Conservation (phyloP, 2,888 invertebrate species). For the Andrena praecox region DNA sequence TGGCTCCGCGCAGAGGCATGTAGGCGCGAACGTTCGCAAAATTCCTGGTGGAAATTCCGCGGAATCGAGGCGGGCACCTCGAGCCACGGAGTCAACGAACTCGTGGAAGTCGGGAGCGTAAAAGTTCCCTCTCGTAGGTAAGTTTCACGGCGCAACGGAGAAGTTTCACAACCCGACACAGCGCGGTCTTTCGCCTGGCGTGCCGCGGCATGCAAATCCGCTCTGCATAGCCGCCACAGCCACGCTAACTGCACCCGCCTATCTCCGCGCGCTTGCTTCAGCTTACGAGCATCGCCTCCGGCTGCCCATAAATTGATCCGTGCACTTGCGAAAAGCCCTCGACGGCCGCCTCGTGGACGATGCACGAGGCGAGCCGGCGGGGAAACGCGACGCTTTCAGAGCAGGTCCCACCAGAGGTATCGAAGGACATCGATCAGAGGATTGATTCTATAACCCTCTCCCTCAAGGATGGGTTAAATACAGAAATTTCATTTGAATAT, state of each 20-base stretch:
- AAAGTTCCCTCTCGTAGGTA: constrained; percentile 51
- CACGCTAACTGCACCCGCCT: constrained; percentile 55
- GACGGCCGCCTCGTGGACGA: not conserved
- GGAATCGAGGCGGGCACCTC: constrained; percentile 6
- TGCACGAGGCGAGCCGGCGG: not conserved
- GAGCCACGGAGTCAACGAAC: constrained; percentile 55
- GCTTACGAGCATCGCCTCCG: constrained; percentile 68
- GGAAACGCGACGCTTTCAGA: not conserved
- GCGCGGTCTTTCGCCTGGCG: constrained; percentile 56
- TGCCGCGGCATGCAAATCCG: constrained; percentile 71
- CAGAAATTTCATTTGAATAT: no score
- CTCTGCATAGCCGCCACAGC: constrained; percentile 39
- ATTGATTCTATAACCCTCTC: no score
- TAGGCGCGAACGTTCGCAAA: not conserved
- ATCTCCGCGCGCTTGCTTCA: constrained; percentile 50
- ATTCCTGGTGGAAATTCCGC: constrained; percentile 11
- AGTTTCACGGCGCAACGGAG: constrained; percentile 46
- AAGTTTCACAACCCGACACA: constrained; percentile 58
- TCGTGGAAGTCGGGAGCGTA: constrained; percentile 46
- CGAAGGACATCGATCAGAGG: not conserved
- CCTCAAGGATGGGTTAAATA: no score
- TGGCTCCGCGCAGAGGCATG: not conserved
- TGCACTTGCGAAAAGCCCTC: constrained; percentile 64
- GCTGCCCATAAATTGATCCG: constrained; percentile 69
- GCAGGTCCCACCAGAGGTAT: not conserved